phyloP scores from a whole-genome alignment of 2,888 invertebrate genomes.

The Clepsis dumicolana region DNA sequence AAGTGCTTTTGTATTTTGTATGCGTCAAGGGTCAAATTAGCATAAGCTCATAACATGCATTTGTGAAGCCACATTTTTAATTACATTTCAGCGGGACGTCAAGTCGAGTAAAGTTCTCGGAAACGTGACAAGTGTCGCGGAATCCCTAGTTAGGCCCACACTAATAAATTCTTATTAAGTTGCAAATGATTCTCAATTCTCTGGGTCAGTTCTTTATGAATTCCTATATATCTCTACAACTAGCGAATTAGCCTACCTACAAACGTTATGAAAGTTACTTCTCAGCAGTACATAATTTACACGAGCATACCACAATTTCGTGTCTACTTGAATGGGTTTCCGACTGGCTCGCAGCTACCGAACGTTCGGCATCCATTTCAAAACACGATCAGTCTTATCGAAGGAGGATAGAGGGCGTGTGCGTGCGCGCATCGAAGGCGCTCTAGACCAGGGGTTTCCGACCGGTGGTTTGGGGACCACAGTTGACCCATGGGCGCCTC shows the following conservation, averaged over 20 bases:
- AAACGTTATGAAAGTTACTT: background rate
- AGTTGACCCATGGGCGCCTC: too few relatives aligned
- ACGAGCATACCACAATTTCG: constrained; percentile 28
- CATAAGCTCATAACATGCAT: background rate
- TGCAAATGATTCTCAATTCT: too few relatives aligned
- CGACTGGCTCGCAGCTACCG: constrained; percentile 77
- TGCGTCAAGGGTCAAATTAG: background rate
- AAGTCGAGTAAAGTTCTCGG: too few relatives aligned
- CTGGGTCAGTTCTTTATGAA: too few relatives aligned
- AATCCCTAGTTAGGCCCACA: too few relatives aligned
- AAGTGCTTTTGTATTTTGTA: background rate
- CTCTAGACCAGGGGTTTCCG: constrained; percentile 47
- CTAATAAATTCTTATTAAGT: too few relatives aligned
- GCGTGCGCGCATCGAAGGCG: constrained; percentile 81
- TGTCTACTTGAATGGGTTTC: constrained; percentile 70
- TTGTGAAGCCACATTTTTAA: background rate
- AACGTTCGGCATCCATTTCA: constrained; percentile 76
- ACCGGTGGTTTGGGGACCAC: too few relatives aligned
- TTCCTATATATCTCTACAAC: background rate
- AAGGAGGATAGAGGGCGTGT: constrained; percentile 79
- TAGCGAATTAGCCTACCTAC: constrained; percentile 1
- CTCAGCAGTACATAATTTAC: constrained; percentile 31
- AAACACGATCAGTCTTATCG: constrained; percentile 79
- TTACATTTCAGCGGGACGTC: too few relatives aligned
- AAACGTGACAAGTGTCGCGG: too few relatives aligned